Evolutionary conservation across 2,113 vertebrate species (phyloP), one percentile per base, ranked within the genome.

Genomic region (Pyxicephalus adspersus): DNA sequence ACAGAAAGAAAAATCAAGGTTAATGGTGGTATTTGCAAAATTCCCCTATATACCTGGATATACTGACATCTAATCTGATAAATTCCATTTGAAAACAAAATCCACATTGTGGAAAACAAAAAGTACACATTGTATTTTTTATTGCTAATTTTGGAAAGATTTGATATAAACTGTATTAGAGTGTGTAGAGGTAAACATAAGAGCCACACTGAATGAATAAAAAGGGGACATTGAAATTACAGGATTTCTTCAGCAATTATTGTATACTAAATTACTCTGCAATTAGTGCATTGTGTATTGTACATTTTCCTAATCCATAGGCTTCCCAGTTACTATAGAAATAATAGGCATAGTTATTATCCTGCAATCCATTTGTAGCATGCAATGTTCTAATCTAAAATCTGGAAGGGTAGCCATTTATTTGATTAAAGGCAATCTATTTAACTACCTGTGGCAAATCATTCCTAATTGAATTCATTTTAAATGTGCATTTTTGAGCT

Each of bases 281-380:
- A 77, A 77, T 77, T 77, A 65, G 61, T 22, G 20, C 28, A 31
- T 45, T 65, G 45, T 77, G 51, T 28, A 65, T 54, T 77, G 45
- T 66, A 26, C 61, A 28, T 54, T 26, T 77, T 50, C n/a, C 45
- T 25, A 77, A 51, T 51, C 63, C 54, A 77, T 66, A 78, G 34
- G 76, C 64, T 78, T 34, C 20, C 25, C 29, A 78, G 67, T 78
- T 68, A 67, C 67, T 68, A 52, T 31, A 22, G 29, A 78, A 78
- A 67, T 67, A 78, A 60, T 68, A 78, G 58, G 52, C 51, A 68
- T 52, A 23, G 64, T 28, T 66, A 68, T 78, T 78, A 78, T 67
- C 45, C 76, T 26, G 52, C 22, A 66, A 60, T 67, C 34, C 29
- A 78, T 78, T 54, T 66, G 50, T 66, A 55, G 65, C 45, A 28